A percentile compares a stretch with the other conserved stretches of the same genome.
Conservation (phyloP, 2,888 invertebrate genomes). For the Cinara cedri region DNA sequence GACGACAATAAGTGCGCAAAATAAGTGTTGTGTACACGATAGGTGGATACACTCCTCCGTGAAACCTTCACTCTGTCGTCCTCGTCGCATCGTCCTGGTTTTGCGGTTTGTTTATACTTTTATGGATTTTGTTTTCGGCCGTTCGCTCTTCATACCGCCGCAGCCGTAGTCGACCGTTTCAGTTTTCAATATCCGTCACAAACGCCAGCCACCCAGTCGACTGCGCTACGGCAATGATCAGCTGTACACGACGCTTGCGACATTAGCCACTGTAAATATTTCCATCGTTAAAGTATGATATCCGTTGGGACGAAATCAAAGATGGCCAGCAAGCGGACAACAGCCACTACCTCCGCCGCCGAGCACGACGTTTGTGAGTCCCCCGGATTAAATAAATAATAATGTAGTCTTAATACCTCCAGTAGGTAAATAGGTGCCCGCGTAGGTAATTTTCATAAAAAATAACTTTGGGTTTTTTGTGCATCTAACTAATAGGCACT, state of each 20-base stretch:
- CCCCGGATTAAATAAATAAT: no score
- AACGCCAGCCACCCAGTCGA: neutral
- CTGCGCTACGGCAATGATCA: neutral
- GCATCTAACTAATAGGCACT: no score
- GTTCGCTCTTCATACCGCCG: neutral
- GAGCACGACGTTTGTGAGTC: neutral
- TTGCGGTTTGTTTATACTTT: neutral
- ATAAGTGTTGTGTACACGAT: neutral
- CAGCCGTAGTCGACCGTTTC: neutral
- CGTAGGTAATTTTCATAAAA: no score
- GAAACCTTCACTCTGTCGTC: neutral
- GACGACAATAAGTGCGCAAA: slow-evolving; percentile 3
- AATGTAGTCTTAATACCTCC: no score
- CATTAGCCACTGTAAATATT: neutral
- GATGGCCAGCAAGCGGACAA: slow-evolving; percentile 32
- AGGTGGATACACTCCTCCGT: neutral
- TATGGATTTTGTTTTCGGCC: neutral
- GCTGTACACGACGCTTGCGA: neutral
- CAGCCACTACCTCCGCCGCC: neutral
- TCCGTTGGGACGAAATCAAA: slow-evolving; percentile 4
- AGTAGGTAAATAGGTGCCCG: no score
- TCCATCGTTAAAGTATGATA: slow-evolving; percentile 14
- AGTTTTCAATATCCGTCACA: no score
- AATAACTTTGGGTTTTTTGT: no score
- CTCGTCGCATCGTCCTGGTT: neutral